A percentile compares a stretch with the other conserved stretches of the same genome.
Evolutionary conservation across 2,113 vertebrate genomes (phyloP).

Genomic region (Poeciliopsis turrubarensis): DNA sequence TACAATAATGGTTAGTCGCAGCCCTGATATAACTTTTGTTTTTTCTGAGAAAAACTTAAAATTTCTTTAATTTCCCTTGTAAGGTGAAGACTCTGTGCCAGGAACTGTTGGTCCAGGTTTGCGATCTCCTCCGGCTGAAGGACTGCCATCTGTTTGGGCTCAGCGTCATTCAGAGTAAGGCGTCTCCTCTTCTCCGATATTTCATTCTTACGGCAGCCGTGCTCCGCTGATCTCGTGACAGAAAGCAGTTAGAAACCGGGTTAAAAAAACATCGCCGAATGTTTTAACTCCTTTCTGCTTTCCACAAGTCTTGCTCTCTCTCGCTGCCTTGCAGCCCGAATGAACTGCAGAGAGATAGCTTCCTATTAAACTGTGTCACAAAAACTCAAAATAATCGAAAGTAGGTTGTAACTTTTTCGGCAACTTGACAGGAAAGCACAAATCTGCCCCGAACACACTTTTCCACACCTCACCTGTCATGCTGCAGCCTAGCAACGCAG

Average conservation of each 20-base stretch:
- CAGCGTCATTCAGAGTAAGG: slow-evolving; percentile 98
- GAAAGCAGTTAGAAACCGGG: not conserved
- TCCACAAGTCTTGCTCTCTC: not conserved
- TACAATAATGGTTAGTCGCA: too few species aligned
- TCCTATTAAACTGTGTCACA: too few species aligned
- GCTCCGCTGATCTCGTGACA: not conserved
- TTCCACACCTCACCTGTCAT: slow-evolving; percentile 56
- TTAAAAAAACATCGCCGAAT: not conserved
- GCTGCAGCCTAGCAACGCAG: slow-evolving; percentile 16
- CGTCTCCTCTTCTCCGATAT: not conserved
- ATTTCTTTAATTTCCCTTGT: slow-evolving; percentile 1
- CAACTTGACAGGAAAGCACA: slow-evolving; percentile 7
- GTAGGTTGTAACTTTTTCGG: too few species aligned
- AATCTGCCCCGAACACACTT: slow-evolving; percentile 14
- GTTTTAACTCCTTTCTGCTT: not conserved
- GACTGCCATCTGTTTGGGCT: slow-evolving; percentile 98
- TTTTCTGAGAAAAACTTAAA: not conserved
- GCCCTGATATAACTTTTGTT: not conserved
- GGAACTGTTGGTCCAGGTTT: slow-evolving; percentile 94
- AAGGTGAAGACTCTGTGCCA: slow-evolving; percentile 97
- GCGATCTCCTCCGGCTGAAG: slow-evolving; percentile 94
- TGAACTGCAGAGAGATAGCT: not conserved
- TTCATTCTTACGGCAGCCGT: too few species aligned
- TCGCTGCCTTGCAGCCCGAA: not conserved
- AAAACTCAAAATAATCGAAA: not conserved